Percentiles rank a stretch among this genome's conserved stretches.
These are phyloP conservation scores for Tylochromis polylepis DNA, from an alignment of 2,113 vertebrate genomes.

Conservation along the genomic window DNA sequence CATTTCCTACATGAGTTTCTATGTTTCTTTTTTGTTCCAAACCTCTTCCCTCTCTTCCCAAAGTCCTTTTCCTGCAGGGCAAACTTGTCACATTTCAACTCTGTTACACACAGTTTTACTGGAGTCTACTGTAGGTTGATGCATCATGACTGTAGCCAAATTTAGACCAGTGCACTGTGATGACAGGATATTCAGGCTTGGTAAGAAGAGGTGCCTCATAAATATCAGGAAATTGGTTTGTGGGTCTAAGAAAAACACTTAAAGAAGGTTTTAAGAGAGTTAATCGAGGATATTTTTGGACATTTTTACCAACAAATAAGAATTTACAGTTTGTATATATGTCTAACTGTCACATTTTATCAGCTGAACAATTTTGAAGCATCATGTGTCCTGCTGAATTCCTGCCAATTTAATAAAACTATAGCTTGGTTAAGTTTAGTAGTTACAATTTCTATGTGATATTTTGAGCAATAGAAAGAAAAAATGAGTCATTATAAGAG, in stretches of 20 bases:
- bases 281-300: no score
- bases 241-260: background rate
- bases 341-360: no score
- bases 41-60: no score
- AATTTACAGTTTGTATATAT: no score
- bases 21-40: background rate
- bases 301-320: no score
- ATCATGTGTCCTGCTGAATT: background rate
- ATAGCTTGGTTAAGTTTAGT: background rate
- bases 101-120: background rate
- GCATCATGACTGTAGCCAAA: conserved; percentile 6
- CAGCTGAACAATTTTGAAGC: no score
- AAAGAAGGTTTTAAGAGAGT: background rate
- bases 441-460: background rate
- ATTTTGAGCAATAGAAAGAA: background rate
- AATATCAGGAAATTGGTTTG: background rate
- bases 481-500: background rate
- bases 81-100: conserved; percentile 26
- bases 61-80: background rate
- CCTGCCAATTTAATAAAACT: background rate
- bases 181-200: background rate
- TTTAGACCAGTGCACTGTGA: background rate
- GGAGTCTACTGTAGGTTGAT: background rate
- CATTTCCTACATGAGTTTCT: background rate
- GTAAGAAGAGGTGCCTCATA: background rate